Base-by-base conservation (phyloP, 1,140 invertebrate genomes). In the Megathymus violae region DNA sequence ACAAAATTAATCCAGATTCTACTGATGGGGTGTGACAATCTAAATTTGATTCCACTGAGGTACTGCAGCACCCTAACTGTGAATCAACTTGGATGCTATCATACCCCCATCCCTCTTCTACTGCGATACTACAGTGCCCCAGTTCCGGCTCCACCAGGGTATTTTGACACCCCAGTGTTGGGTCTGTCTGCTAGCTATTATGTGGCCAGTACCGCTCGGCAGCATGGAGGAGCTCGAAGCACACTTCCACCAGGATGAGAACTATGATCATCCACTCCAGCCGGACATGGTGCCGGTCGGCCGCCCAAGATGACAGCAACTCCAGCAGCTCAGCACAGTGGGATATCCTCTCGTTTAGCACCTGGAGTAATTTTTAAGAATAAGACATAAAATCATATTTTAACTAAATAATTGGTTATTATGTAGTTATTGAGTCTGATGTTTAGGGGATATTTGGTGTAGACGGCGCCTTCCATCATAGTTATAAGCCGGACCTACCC, bases 181-280 rank as follows among this genome's bases (percentile, higher is more conserved):
- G 19, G 19, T 5, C 25, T 44, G 11, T 7, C 40, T 27, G 13
- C 27, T 47, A 19, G 44, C 44, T 46, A 14, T 46, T n/a, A 25
- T 46, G 17, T 11, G 44, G 19, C 14, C 40, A 15, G 63, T 91
- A 91, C 68, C 91, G 80, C 61, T 97, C 95, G 31, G 94, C 76
- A 80, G 96, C 96, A 91, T 98, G 97, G 9, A 98, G 82, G 56
- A 94, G 92, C 92, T 98, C 97, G 88, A 98, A 98, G 36, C 91
- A 94, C 27, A 99, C 97, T 92, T 99, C 98, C 0, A 98, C 95
- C 94, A 98, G 95, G 86, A 99, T 99, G 13, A 99, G 93, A 43
- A 96, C 92, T 58, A 99, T 99, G 52, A 99, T 98, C 96, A 99
- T 98, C 96, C 96, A 97, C 89, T 99, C 98, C 0, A 99, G 92